Base-by-base conservation (phyloP, 2,888 invertebrate genomes). In the Caenorhabditis doughertyi region DNA sequence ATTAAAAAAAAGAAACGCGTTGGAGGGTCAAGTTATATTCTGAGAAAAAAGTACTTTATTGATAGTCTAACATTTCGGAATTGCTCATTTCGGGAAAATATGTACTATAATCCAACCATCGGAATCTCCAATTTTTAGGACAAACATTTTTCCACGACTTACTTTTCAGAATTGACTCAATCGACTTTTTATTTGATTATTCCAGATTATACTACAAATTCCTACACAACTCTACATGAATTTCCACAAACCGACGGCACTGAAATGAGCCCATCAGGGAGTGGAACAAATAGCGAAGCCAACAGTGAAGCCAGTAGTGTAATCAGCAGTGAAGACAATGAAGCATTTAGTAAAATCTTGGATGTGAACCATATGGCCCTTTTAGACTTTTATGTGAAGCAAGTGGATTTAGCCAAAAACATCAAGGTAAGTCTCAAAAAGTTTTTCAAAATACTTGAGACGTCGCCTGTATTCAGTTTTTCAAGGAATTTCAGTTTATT, bases 141-240 rank as follows among this genome's bases (percentile, higher is more conserved):
- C n/a, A n/a, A n/a, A n/a, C n/a, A n/a, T n/a, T n/a, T n/a, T n/a
- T n/a, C n/a, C n/a, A n/a, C n/a, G n/a, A n/a, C n/a, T n/a, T n/a
- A n/a, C n/a, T n/a, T n/a, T n/a, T n/a, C n/a, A n/a, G n/a, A n/a
- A n/a, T n/a, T n/a, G n/a, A n/a, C n/a, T n/a, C n/a, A n/a, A n/a
- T n/a, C n/a, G n/a, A n/a, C n/a, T n/a, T n/a, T n/a, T n/a, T n/a
- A n/a, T n/a, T n/a, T n/a, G n/a, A n/a, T n/a, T n/a, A n/a, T 60
- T 42, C 8, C 42, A 39, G 68, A 68, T 23, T 68, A 68, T 18
- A 68, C 68, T 27, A 68, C 68, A 2, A 68, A 68, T 23, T 68
- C 68, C 27, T 68, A 68, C 55, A 53, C 55, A 16, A 68, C 68
- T 7, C n/a, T 68, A 1, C 68, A 68, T 13, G 68, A 68, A 25